Evolutionary conservation across 2,113 vertebrate genomes (phyloP).

Genomic region (Oryctolagus cuniculus): DNA sequence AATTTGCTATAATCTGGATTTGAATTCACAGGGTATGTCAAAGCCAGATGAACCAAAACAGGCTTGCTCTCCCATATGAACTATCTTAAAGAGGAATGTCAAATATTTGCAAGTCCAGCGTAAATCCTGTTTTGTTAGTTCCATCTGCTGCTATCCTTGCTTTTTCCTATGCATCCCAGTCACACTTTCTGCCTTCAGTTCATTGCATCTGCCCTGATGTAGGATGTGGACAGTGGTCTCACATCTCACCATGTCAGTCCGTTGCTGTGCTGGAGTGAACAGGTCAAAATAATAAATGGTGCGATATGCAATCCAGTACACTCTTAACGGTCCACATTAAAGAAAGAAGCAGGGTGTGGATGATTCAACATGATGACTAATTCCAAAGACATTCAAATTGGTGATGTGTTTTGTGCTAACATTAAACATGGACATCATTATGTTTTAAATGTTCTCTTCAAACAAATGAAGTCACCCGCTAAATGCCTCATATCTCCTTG

Average conservation of each 20-base stretch:
- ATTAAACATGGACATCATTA: conserved; percentile 65
- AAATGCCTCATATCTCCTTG: neutral
- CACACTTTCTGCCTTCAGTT: neutral
- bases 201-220: neutral
- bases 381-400: conserved; percentile 60
- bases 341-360: conserved; percentile 47
- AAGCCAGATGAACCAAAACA: conserved; percentile 35
- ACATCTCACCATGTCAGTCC: neutral
- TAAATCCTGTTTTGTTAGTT: conserved; percentile 69
- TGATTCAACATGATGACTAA: conserved; percentile 72
- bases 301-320: conserved; percentile 32
- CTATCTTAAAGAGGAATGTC: conserved; percentile 63
- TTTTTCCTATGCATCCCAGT: neutral
- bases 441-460: conserved; percentile 65
- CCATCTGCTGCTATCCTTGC: conserved; percentile 34
- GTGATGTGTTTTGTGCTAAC: conserved; percentile 54
- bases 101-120: conserved; percentile 23
- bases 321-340: conserved; percentile 59
- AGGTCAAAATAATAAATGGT: neutral
- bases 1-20: conserved; percentile 35
- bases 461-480: conserved; percentile 75
- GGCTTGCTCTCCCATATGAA: conserved; percentile 33
- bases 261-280: neutral
- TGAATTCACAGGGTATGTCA: conserved; percentile 54
- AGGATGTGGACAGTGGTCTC: neutral